phyloP scores from a whole-genome alignment of 2,113 vertebrate genomes.

The Malaclemys terrapin region DNA sequence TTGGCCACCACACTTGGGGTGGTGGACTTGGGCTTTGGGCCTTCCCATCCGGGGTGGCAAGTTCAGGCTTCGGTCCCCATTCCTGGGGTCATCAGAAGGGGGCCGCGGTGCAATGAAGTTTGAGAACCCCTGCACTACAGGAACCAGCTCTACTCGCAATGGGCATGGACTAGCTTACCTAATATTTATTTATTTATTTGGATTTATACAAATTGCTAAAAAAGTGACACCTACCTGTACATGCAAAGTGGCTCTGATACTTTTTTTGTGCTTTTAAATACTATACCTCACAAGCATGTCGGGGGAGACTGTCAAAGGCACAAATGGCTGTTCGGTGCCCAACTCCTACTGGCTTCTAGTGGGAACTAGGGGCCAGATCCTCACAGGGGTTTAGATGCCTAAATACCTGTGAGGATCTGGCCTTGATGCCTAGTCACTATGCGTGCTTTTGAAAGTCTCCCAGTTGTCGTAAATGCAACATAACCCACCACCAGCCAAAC shows the following conservation, averaged over 20 bases:
- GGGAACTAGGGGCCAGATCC: background rate
- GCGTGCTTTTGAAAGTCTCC: background rate
- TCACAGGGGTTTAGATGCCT: too few relatives aligned
- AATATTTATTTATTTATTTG: background rate
- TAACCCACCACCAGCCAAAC: background rate
- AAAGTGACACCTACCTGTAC: background rate
- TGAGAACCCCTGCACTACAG: background rate
- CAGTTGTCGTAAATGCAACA: accelerated
- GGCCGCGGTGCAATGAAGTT: too few relatives aligned
- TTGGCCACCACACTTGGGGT: too few relatives aligned
- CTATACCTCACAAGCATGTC: background rate
- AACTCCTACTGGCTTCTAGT: background rate
- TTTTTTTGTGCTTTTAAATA: background rate
- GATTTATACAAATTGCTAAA: background rate
- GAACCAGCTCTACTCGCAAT: background rate
- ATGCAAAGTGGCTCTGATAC: background rate
- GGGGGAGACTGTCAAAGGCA: background rate
- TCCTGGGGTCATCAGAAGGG: too few relatives aligned
- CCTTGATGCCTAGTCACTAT: too few relatives aligned
- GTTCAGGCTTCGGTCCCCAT: too few relatives aligned
- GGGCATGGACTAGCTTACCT: background rate
- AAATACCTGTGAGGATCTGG: too few relatives aligned
- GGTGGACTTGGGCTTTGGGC: too few relatives aligned
- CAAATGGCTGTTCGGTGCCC: background rate
- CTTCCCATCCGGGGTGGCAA: too few relatives aligned